Conservation (phyloP, 1,140 invertebrate species). For the Oscheius sp. region DNA sequence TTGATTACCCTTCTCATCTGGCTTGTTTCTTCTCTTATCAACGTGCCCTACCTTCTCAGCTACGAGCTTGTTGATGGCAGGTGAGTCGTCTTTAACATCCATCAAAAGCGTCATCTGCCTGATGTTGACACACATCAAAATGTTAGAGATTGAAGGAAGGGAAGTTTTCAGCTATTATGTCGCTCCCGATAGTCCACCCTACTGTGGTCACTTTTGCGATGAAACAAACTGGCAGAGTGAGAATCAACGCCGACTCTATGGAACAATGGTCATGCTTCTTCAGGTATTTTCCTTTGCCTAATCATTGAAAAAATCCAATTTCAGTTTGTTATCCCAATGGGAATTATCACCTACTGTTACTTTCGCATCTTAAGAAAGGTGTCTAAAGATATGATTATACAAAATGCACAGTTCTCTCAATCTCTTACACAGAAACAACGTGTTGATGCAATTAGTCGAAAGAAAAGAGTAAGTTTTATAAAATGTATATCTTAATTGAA, state of each 20-base stretch:
- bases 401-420: constrained; percentile 57
- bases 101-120: background rate
- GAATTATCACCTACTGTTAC: constrained; percentile 59
- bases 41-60: constrained; percentile 55
- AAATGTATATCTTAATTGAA: constrained; percentile 17
- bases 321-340: constrained; percentile 59
- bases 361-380: constrained; percentile 53
- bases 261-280: constrained; percentile 55
- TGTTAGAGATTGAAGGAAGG: too few species aligned
- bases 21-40: constrained; percentile 50
- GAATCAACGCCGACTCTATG: constrained; percentile 49
- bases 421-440: constrained; percentile 51
- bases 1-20: constrained; percentile 55
- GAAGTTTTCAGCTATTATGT: constrained; percentile 48
- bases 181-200: constrained; percentile 49
- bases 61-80: constrained; percentile 53
- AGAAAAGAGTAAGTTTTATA: constrained; percentile 31
- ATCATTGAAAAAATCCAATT: background rate
- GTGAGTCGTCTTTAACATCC: background rate
- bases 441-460: constrained; percentile 53
- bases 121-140: constrained; percentile 5
- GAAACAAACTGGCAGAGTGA: constrained; percentile 57
- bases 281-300: constrained; percentile 40
- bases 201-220: constrained; percentile 56
- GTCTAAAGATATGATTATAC: constrained; percentile 55